Evolutionary conservation across 64 coral and sea anemone genomes (phyloP), one percentile per base, ranked within the genome.

Genomic region (Stichodactyla mertensii): DNA sequence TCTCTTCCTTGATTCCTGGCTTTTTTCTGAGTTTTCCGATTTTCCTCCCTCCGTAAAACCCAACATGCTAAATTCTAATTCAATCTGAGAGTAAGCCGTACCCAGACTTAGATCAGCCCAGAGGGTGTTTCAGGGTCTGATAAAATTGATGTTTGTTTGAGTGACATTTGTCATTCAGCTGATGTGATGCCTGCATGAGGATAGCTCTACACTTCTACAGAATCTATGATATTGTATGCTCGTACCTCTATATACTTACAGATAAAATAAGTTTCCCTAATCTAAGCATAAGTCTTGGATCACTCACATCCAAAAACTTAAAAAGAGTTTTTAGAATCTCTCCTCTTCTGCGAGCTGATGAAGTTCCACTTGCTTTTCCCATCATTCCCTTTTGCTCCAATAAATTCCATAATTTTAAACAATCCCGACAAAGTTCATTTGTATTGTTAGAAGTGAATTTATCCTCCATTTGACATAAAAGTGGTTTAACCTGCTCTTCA

Each of bases 311-410:
- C 88, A 97, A 93, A 55, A 97, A 97, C 54, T 93, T 97, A 86
- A 97, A 97, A 80, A 93, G 56, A 54, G 94, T 97, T 78, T 89
- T 89, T 89, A 97, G 88, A 82, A 97, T 93, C 58, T 97, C 94
- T 54, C 91, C 94, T 88, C 94, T 89, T 52, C 94, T 93, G 19
- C 94, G 87, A 45, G 94, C 94, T 55, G 94, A 97, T n/a, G 92
- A 87, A 60, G 88, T 97, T 9, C 94, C 94, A 86, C 88, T 90
- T 20, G 91, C 90, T 59, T 87, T 93, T 19, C 94, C 94, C 57
- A 97, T 97, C 85, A 97, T 69, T 11, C 94, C 94, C 61, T 90
- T 97, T 52, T 55, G 88, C 62, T 97, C 94, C 16, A 97, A 80
- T 0, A 84, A 70, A 86, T 93, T 90, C 91, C 94, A 97, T 13